phyloP scores from a whole-genome alignment of 2,888 invertebrate genomes.

The Tridacna crocea region DNA sequence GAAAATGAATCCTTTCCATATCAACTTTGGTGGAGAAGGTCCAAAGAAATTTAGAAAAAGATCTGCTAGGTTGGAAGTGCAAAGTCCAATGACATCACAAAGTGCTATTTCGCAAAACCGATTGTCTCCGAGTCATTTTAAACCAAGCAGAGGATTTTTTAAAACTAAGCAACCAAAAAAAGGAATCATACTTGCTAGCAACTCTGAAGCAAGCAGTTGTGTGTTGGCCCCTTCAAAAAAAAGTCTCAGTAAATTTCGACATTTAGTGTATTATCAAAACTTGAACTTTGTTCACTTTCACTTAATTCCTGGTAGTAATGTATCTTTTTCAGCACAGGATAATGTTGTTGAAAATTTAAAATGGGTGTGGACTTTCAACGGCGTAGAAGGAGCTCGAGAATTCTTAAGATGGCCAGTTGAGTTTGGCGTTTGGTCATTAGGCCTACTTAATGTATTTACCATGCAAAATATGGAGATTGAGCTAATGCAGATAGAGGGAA shows the following conservation, averaged over 20 bases:
- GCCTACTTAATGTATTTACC: constrained; percentile 37
- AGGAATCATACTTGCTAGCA: not conserved
- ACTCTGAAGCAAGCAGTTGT: not conserved
- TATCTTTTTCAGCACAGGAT: not conserved
- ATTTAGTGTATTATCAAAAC: constrained; percentile 31
- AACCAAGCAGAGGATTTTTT: too few species aligned
- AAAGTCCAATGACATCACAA: too few species aligned
- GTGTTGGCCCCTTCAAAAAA: not conserved
- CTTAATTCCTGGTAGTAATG: constrained; percentile 5
- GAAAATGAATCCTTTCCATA: too few species aligned
- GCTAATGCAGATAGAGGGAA: constrained; percentile 25
- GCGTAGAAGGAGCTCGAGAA: constrained; percentile 48
- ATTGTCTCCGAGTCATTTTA: too few species aligned
- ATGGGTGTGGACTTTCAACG: constrained; percentile 64
- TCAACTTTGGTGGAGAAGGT: too few species aligned
- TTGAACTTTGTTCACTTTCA: constrained; percentile 45
- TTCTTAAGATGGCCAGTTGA: constrained; percentile 62
- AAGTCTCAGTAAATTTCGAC: constrained; percentile 31
- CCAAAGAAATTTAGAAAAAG: too few species aligned
- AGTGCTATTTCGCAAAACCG: too few species aligned
- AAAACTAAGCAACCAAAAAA: too few species aligned
- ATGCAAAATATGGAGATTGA: constrained; percentile 6
- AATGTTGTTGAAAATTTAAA: constrained; percentile 31
- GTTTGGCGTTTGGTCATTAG: constrained; percentile 63
- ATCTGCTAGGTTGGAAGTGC: too few species aligned